Evolutionary conservation across 2,113 vertebrate species (phyloP).

Genomic region (Dasyurus viverrinus): DNA sequence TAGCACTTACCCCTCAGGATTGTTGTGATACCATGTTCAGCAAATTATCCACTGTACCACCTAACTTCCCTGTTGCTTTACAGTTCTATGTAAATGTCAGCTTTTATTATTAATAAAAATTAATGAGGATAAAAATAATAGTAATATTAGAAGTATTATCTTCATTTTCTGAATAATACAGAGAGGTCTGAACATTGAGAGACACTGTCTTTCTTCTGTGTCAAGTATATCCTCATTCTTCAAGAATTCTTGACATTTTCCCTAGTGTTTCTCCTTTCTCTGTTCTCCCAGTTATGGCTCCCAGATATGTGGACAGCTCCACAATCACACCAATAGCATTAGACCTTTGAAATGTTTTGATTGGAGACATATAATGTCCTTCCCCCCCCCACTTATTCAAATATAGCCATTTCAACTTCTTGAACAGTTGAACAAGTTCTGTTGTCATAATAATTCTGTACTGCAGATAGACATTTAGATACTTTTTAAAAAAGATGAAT

Average conservation of each 20-base stretch:
- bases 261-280: background rate
- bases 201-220: too few species aligned
- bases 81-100: too few species aligned
- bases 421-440: background rate
- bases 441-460: background rate
- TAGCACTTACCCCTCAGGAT: too few species aligned
- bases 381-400: background rate
- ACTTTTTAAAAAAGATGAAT: background rate
- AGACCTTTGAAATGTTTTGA: background rate
- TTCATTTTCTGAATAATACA: too few species aligned
- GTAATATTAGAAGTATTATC: too few species aligned
- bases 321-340: background rate
- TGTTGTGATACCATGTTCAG: too few species aligned
- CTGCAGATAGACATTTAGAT: background rate
- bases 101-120: too few species aligned
- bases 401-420: background rate
- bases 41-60: too few species aligned
- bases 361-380: background rate
- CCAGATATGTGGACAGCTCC: background rate
- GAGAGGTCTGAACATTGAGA: too few species aligned
- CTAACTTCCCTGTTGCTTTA: too few species aligned
- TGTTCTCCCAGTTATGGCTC: background rate
- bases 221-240: background rate
- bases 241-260: background rate
- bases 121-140: too few species aligned